Evolutionary conservation across 2,797 vertebrate genomes (phyloP).

Genomic region (Bufotes viridis): DNA sequence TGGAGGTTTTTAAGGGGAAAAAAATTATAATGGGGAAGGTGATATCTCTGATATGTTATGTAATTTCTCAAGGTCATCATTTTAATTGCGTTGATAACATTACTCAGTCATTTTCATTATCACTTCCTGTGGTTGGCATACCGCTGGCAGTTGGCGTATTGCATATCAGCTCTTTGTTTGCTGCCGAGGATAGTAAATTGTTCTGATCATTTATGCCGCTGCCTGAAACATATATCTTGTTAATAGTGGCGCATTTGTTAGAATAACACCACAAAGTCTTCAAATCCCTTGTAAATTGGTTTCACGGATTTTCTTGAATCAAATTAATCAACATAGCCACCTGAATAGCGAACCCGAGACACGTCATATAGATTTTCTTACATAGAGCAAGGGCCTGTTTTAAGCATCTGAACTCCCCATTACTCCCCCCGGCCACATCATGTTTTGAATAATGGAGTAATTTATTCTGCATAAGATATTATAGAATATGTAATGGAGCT

Average conservation of each 20-base stretch:
- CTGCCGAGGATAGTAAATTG: slow-evolving; percentile 66
- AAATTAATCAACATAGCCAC: slow-evolving; percentile 68
- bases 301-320: slow-evolving; percentile 68
- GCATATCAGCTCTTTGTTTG: slow-evolving; percentile 60
- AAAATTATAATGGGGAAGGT: slow-evolving; percentile 37
- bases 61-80: slow-evolving; percentile 60
- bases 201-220: slow-evolving; percentile 68
- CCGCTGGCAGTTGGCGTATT: slow-evolving; percentile 68
- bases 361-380: slow-evolving; percentile 56
- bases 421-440: slow-evolving; percentile 51
- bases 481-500: slow-evolving; percentile 60
- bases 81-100: slow-evolving; percentile 63
- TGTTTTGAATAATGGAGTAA: slow-evolving; percentile 62
- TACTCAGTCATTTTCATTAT: slow-evolving; percentile 60
- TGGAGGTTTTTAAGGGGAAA: slow-evolving; percentile 21
- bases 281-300: slow-evolving; percentile 68
- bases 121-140: slow-evolving; percentile 55
- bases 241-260: slow-evolving; percentile 69
- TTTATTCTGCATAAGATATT: slow-evolving; percentile 62
- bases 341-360: slow-evolving; percentile 57
- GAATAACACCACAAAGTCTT: slow-evolving; percentile 65
- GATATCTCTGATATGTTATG: slow-evolving; percentile 48
- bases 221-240: slow-evolving; percentile 67
- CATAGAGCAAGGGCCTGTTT: slow-evolving; percentile 51
- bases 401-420: slow-evolving; percentile 40